Evolutionary conservation across 2,797 vertebrate species (phyloP).

Genomic region (Gallirallus australis): DNA sequence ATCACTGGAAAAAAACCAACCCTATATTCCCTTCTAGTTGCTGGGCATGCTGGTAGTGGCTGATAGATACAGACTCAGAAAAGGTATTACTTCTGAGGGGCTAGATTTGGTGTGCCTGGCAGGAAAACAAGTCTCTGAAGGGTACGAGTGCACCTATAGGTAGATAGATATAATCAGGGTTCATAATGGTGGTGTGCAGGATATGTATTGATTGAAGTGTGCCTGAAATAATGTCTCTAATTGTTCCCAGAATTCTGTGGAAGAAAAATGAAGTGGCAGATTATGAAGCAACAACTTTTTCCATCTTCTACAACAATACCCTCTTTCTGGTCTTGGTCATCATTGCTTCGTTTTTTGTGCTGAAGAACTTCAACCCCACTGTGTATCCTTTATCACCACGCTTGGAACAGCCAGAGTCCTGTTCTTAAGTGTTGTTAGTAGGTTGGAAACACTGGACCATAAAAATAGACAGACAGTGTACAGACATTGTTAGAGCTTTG

Average conservation of each 20-base stretch:
- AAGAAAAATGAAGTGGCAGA: constrained; percentile 99
- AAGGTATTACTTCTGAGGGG: neutral
- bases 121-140: neutral
- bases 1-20: neutral
- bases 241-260: constrained; percentile 91
- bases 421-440: accelerated
- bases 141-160: too few relatives aligned
- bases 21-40: neutral
- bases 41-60: accelerated
- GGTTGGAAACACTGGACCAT: neutral
- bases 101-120: neutral
- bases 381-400: constrained; percentile 89
- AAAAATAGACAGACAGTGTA: neutral
- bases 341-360: constrained; percentile 93
- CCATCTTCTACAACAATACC: constrained; percentile 99
- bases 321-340: constrained; percentile 96
- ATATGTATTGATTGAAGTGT: neutral
- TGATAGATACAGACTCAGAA: neutral
- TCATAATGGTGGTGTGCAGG: accelerated
- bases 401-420: neutral
- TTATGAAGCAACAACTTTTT: constrained; percentile 98
- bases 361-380: constrained; percentile 99
- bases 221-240: neutral
- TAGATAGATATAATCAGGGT: too few relatives aligned
- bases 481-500: neutral